Evolutionary conservation across 2,888 invertebrate genomes (phyloP).

Genomic region (Sisyra terminalis): DNA sequence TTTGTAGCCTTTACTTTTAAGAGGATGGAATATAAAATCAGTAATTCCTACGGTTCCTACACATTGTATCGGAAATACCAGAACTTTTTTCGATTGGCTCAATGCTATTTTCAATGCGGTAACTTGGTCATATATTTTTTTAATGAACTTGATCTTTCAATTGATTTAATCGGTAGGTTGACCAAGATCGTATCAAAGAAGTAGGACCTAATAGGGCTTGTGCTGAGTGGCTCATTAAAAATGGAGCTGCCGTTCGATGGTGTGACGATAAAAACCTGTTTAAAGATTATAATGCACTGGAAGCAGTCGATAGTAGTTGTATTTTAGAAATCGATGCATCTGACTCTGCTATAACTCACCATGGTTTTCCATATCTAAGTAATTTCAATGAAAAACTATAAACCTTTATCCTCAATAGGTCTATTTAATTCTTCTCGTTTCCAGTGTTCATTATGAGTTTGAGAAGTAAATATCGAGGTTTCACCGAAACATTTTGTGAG

Average conservation of each 20-base stretch:
- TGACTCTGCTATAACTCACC: constrained; percentile 62
- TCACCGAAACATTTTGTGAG: too few species aligned
- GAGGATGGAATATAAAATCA: too few species aligned
- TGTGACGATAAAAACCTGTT: constrained; percentile 31
- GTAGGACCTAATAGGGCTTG: constrained; percentile 82
- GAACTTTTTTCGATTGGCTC: constrained; percentile 3
- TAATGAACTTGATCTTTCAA: neutral
- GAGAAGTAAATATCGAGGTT: too few species aligned
- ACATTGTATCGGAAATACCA: neutral
- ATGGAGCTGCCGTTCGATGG: constrained; percentile 75
- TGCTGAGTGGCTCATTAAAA: constrained; percentile 88
- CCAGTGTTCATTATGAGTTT: too few species aligned
- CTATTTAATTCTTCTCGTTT: too few species aligned
- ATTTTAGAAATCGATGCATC: constrained; percentile 62
- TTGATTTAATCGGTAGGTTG: constrained; percentile 27
- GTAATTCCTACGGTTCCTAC: too few species aligned
- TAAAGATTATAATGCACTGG: constrained; percentile 56
- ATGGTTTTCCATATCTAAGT: constrained; percentile 74
- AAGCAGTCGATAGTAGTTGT: constrained; percentile 23
- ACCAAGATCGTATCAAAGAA: constrained; percentile 42
- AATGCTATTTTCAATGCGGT: constrained; percentile 5
- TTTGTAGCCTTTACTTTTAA: too few species aligned
- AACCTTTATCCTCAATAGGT: too few species aligned
- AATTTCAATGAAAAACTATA: too few species aligned
- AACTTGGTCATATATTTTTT: neutral